Percentiles rank a stretch among this genome's conserved stretches.
Evolutionary conservation across 2,797 vertebrate species (phyloP).

Genomic region (Microchirus variegatus): DNA sequence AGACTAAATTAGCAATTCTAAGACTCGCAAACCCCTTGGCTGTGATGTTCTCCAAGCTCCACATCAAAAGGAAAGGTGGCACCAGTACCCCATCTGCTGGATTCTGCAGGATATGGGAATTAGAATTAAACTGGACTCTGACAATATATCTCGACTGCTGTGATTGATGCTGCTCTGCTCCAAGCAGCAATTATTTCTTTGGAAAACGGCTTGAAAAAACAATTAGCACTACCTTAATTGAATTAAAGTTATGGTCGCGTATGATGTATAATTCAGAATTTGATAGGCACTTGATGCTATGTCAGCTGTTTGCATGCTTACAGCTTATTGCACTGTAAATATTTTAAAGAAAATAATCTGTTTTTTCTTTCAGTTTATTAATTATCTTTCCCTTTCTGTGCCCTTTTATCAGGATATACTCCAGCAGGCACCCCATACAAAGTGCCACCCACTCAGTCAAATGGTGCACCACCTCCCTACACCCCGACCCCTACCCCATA

Average conservation of each 20-base stretch:
- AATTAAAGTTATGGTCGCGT: too few species aligned
- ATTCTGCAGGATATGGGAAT: slow-evolving; percentile 42
- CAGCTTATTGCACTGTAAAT: neutral
- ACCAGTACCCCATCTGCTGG: slow-evolving; percentile 64
- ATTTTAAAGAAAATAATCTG: neutral
- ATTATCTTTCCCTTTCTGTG: slow-evolving; percentile 8
- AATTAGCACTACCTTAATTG: too few species aligned
- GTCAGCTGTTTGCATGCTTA: neutral
- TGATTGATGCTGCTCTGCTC: too few species aligned
- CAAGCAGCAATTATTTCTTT: too few species aligned
- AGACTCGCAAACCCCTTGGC: neutral
- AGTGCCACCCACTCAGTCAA: slow-evolving; percentile 96
- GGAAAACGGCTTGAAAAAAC: too few species aligned
- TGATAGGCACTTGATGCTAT: too few species aligned
- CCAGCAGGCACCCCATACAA: slow-evolving; percentile 94
- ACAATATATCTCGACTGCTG: too few species aligned
- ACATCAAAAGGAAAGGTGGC: slow-evolving; percentile 15
- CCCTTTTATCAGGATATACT: slow-evolving; percentile 89
- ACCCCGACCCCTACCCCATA: slow-evolving; percentile 95
- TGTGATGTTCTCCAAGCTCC: slow-evolving; percentile 15
- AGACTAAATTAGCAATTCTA: slow-evolving; percentile 3
- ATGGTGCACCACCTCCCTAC: slow-evolving; percentile 95
- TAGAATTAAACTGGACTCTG: neutral
- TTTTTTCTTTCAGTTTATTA: neutral
- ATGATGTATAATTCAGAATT: too few species aligned